Evolutionary conservation across 2,888 invertebrate genomes (phyloP).

Genomic region (Lasioglossum marginatum): DNA sequence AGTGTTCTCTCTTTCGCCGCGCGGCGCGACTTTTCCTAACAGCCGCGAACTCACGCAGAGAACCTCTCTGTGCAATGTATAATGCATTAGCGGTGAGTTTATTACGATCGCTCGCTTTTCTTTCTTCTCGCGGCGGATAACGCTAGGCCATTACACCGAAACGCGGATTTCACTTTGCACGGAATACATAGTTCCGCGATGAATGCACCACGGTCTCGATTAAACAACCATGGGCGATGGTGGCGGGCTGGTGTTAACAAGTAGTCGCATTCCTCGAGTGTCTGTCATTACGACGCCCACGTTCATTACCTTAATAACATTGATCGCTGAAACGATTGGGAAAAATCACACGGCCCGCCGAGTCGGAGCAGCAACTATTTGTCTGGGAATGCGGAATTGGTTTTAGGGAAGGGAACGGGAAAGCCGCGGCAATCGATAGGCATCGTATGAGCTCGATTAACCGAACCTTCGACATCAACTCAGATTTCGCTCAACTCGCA

Average conservation of each 20-base stretch:
- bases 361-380: background rate
- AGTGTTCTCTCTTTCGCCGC: background rate
- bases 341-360: conserved; percentile 27
- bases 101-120: conserved; percentile 44
- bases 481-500: background rate
- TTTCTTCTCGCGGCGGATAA: conserved; percentile 35
- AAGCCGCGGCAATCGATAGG: background rate
- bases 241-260: conserved; percentile 29
- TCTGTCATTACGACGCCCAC: conserved; percentile 32
- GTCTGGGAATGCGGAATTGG: background rate
- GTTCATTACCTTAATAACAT: conserved; percentile 22
- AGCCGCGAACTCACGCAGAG: conserved; percentile 15
- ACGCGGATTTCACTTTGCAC: conserved; percentile 54
- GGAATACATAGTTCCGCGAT: conserved; percentile 28
- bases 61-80: conserved; percentile 50
- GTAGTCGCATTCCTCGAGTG: conserved; percentile 45
- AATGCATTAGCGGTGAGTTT: conserved; percentile 61
- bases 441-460: background rate
- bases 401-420: background rate
- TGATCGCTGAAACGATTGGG: conserved; percentile 36
- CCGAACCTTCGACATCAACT: no score
- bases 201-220: conserved; percentile 31
- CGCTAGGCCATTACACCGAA: conserved; percentile 47
- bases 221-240: conserved; percentile 39
- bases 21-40: conserved; percentile 15